Base-by-base conservation (phyloP, 37 sponge, comb jelly and placozoan species). In the Spongia lamella region DNA sequence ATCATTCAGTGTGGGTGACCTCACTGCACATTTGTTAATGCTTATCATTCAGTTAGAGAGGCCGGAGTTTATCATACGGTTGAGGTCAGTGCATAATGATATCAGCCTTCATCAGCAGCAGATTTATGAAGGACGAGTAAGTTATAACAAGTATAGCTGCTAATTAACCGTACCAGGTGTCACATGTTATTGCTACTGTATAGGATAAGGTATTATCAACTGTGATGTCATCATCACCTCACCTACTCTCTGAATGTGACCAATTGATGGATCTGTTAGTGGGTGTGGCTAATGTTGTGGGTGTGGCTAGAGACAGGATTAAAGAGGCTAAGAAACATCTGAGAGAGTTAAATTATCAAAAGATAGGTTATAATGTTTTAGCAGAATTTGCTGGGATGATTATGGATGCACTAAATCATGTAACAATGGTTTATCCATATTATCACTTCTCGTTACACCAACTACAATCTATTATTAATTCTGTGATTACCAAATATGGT, bases 51-150 rank as follows among this genome's bases (percentile, higher is more conserved):
- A 71, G 1, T 22, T 32, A 21, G 73, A 75, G 1, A 37, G 53
- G 20, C 83, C 83, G 21, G 77, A 82, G 55, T 69, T 77, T 34
- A 29, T 27, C 0, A 58, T 77, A 22, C 51, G 73, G 1, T 38
- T 74, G 50, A 81, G 56, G 40, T 66, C 91, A 14, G 56, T 86
- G 26, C 50, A 82, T 13, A 73, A 82, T 54, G 91, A 90, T 55
- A 17, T 68, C 15, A 53, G 53, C 29, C 64, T 78, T 15, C 86
- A 86, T 68, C 29, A 86, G 13, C 72, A 82, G 36, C 78, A 85
- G 32, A 37, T 81, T 16, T 51, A 68, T 7, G 19, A 70, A 1
- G 56, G 66, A 4, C 47, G 81, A 66, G 72, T 76, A 27, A 3
- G 72, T 7, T 33, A 25, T 29, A n/a, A 16, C 32, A 24, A 7